Evolutionary conservation across 2,888 invertebrate genomes (phyloP), one percentile per base, ranked within the genome.

Genomic region (Aproaerema taeniolella): DNA sequence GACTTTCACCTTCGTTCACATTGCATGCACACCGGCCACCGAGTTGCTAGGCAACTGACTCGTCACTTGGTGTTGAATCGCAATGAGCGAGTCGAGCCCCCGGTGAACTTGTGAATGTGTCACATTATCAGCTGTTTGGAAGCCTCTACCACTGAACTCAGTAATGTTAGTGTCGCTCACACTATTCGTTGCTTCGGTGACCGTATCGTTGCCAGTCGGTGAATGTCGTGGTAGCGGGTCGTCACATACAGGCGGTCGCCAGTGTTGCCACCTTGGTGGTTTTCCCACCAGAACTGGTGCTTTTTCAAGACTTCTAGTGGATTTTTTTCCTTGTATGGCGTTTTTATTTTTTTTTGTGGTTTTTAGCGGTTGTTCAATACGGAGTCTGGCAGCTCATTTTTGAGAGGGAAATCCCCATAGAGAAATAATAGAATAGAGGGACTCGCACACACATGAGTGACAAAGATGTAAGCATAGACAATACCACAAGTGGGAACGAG

Each of bases 81-180:
- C 58, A 43, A 46, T 46, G 62, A 60, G 53, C 42, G 53, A 49
- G 72, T 38, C 80, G 65, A 80, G 79, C 76, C 79, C 72, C 78
- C 76, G 55, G 36, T 67, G 69, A 72, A 74, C 72, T 72, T 70
- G 61, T 52, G 53, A 26, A n/a, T 26, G 53, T 62, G 62, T 67
- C 61, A 58, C 49, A 49, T 65, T 74, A 76, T 76, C 76, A 68
- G 63, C 64, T 64, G 66, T 58, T 58, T 42, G 37, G 33, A 38
- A 43, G 41, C 61, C 53, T 37, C 42, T 61, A 66, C 67, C 60
- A 65, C 51, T 39, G 25, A n/a, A n/a, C 3, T n/a, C n/a, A n/a
- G 28, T 28, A n/a, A n/a, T n/a, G 8, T 8, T 20, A 20, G 5
- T 20, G 24, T 20, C 8, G 24, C 24, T 20, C 24, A 20, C 6